phyloP scores from a whole-genome alignment of 2,797 vertebrate genomes.

The Myiothlypis chrysogaster region DNA sequence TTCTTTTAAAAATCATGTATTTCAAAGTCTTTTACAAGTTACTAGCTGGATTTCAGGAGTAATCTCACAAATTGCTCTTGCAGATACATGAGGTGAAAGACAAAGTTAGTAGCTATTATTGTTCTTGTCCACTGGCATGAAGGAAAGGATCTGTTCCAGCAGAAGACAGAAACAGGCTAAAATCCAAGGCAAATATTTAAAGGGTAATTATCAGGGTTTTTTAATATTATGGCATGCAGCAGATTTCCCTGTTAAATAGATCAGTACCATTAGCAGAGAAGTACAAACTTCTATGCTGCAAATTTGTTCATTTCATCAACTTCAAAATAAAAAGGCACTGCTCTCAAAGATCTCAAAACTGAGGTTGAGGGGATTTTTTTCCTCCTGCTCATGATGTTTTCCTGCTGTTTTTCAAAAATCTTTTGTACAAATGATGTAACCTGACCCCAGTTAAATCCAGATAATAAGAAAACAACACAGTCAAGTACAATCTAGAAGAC shows the following conservation, averaged over 20 bases:
- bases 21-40: constrained; percentile 15
- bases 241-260: neutral
- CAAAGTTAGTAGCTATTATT: neutral
- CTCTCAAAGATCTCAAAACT: neutral
- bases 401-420: neutral
- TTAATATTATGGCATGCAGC: neutral
- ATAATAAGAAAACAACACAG: neutral
- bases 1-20: neutral
- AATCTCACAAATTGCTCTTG: neutral
- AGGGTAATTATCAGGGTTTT: neutral
- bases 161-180: neutral
- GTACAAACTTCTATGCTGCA: neutral
- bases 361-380: neutral
- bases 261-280: neutral
- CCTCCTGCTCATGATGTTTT: neutral
- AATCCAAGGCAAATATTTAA: neutral
- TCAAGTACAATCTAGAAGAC: neutral
- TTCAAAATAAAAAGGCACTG: neutral
- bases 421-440: neutral
- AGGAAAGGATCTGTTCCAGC: neutral
- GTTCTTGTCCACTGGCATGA: neutral
- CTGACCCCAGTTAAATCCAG: neutral
- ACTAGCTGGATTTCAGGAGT: neutral
- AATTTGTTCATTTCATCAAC: neutral
- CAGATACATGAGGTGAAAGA: neutral